Evolutionary conservation across 2,797 vertebrate genomes (phyloP).

Genomic region (Silurus aristotelis): DNA sequence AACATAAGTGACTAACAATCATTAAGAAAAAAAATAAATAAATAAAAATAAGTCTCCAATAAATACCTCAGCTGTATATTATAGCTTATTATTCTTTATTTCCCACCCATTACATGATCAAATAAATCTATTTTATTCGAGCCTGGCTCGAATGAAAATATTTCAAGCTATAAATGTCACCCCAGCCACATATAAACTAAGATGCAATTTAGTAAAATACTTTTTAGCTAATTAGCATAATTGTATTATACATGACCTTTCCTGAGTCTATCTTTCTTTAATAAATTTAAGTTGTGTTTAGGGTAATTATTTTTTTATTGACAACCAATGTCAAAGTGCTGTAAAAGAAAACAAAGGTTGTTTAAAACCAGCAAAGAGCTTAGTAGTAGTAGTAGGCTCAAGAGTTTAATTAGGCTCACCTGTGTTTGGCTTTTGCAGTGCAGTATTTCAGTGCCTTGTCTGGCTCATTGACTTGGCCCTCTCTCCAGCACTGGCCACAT

Average conservation of each 20-base stretch:
- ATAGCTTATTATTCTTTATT: neutral
- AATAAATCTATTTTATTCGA: neutral
- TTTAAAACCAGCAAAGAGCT: neutral
- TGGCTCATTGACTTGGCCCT: slow-evolving; percentile 94
- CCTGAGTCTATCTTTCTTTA: neutral
- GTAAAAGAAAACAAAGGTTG: neutral
- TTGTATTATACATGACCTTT: neutral
- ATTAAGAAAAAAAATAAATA: neutral
- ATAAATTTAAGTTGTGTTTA: neutral
- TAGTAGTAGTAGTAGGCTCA: neutral
- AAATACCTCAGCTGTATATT: neutral
- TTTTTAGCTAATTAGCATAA: neutral
- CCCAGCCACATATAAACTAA: neutral
- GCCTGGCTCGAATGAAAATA: neutral
- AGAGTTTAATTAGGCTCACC: slow-evolving; percentile 70
- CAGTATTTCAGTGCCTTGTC: slow-evolving; percentile 98
- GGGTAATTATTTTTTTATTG: neutral
- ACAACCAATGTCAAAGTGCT: neutral
- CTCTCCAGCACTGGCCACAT: slow-evolving; percentile 96
- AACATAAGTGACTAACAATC: neutral
- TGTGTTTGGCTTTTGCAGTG: slow-evolving; percentile 95
- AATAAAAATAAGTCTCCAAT: neutral
- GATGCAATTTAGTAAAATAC: neutral
- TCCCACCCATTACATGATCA: neutral
- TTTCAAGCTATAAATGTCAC: neutral